Percentiles rank a stretch among this genome's conserved stretches.
phyloP scores from a whole-genome alignment of 2,797 vertebrate species.

The Pristis pectinata region DNA sequence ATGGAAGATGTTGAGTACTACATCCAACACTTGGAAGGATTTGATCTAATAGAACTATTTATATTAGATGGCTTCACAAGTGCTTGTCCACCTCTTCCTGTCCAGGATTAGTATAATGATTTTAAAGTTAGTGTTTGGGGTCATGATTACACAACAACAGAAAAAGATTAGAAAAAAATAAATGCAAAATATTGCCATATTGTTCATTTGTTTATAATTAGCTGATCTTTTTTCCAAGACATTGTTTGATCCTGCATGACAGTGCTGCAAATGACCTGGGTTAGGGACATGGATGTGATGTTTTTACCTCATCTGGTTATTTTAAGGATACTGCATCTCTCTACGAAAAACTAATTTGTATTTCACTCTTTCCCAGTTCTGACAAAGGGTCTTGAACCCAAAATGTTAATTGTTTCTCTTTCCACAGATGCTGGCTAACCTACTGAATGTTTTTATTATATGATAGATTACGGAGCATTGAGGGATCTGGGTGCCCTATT shows the following conservation, averaged over 20 bases:
- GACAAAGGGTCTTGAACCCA: no score
- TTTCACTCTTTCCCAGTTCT: no score
- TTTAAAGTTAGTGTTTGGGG: not conserved
- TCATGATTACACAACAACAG: not conserved
- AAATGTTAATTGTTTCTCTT: no score
- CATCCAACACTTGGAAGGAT: not conserved
- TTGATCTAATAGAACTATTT: not conserved
- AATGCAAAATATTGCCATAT: not conserved
- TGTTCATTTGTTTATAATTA: not conserved
- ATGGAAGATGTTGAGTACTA: no score
- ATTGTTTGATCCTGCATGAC: not conserved
- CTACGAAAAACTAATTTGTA: no score
- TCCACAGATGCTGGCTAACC: no score
- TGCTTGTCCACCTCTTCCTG: not conserved
- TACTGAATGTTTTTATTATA: no score
- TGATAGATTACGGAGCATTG: no score
- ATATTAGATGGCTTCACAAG: not conserved
- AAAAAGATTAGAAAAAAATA: no score
- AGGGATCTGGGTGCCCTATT: no score
- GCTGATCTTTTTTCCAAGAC: not conserved
- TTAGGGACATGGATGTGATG: not conserved
- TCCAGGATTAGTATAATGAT: not conserved
- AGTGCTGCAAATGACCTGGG: not conserved
- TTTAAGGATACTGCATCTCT: not conserved
- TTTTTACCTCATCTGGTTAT: not conserved